Percentiles rank a stretch among this genome's conserved stretches.
phyloP scores from a whole-genome alignment of 53 echinoderm and acorn worm species.

The Paracentrotus lividus region DNA sequence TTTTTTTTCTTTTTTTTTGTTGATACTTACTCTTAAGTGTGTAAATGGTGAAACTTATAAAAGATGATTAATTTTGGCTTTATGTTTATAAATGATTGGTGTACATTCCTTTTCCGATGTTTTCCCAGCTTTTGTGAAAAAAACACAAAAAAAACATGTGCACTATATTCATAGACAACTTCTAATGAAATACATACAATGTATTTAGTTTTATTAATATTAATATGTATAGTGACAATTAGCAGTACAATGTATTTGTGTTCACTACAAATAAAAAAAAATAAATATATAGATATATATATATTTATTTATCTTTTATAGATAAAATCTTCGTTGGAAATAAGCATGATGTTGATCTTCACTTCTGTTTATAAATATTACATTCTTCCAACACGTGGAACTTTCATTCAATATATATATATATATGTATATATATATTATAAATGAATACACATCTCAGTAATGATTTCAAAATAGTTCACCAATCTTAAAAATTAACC shows the following conservation, averaged over 20 bases:
- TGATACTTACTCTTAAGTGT: too few species aligned
- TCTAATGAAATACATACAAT: neutral
- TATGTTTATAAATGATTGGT: neutral
- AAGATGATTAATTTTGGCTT: neutral
- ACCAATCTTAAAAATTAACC: too few species aligned
- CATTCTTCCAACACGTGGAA: too few species aligned
- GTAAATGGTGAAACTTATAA: neutral
- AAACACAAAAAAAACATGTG: neutral
- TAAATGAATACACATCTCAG: too few species aligned
- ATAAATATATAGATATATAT: neutral
- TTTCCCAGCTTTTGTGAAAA: constrained; percentile 6
- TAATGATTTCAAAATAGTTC: too few species aligned
- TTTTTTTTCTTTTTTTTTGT: neutral
- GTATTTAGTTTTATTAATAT: neutral
- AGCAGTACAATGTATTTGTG: neutral
- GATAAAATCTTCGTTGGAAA: too few species aligned
- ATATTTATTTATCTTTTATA: neutral
- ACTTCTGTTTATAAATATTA: too few species aligned
- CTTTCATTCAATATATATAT: too few species aligned
- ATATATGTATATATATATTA: too few species aligned
- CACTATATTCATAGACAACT: neutral
- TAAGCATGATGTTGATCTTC: too few species aligned
- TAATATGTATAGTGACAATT: neutral
- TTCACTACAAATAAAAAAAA: neutral
- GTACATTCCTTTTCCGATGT: neutral